phyloP scores from a whole-genome alignment of 2,888 invertebrate species.

The Cephus pulcher region DNA sequence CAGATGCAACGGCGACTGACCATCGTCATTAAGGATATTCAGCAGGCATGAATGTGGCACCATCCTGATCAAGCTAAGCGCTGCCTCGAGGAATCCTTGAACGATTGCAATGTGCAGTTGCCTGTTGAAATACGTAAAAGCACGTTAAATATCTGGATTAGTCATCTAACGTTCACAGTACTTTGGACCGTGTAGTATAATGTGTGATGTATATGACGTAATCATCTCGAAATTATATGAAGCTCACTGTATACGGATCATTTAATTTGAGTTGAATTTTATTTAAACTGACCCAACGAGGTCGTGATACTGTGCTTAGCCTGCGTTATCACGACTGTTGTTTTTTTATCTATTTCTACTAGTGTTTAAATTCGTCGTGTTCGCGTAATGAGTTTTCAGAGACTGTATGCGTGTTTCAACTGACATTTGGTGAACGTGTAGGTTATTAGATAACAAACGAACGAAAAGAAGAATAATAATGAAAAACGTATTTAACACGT shows the following conservation, averaged over 20 bases:
- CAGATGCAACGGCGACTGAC: conserved; percentile 87
- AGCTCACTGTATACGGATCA: too few relatives aligned
- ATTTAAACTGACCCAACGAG: too few relatives aligned
- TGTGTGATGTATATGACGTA: too few relatives aligned
- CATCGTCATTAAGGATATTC: conserved; percentile 83
- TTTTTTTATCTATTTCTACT: background rate
- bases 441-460: background rate
- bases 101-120: conserved; percentile 88
- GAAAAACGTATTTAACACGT: background rate
- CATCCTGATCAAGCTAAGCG: conserved; percentile 79
- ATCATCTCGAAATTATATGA: too few relatives aligned
- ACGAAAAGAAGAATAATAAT: background rate
- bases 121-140: conserved; percentile 69
- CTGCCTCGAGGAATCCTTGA: conserved; percentile 79
- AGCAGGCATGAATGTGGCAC: conserved; percentile 83
- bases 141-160: conserved; percentile 1
- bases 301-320: background rate
- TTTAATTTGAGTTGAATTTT: too few relatives aligned
- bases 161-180: background rate
- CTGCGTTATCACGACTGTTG: background rate
- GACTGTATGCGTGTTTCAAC: background rate
- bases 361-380: background rate
- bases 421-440: background rate
- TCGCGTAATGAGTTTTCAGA: background rate
- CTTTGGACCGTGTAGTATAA: background rate